Conservation (phyloP, 2,888 invertebrate species). For the Drosophila formosana region DNA sequence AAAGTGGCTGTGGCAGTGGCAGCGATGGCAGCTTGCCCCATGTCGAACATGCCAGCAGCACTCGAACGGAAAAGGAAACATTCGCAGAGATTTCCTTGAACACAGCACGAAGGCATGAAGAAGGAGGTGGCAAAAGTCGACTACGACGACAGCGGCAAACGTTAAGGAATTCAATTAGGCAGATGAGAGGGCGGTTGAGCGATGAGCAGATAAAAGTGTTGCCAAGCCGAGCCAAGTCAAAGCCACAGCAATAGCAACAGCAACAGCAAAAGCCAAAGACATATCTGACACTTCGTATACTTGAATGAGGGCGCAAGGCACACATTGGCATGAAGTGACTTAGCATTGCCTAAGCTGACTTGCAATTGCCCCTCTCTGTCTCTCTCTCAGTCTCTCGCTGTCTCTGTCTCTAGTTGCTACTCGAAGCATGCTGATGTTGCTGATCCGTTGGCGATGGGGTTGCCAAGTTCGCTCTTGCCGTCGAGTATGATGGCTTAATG, state of each 20-base stretch:
- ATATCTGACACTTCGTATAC: slow-evolving; percentile 76
- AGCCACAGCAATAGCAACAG: slow-evolving; percentile 25
- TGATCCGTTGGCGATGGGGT: slow-evolving; percentile 64
- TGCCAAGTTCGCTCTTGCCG: slow-evolving; percentile 47
- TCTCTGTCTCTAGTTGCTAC: neutral
- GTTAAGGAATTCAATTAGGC: slow-evolving; percentile 80
- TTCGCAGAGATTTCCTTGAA: slow-evolving; percentile 72
- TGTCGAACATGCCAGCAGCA: slow-evolving; percentile 66
- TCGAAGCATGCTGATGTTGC: slow-evolving; percentile 59
- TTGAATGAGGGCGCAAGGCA: slow-evolving; percentile 42
- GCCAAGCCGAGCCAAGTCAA: slow-evolving; percentile 57
- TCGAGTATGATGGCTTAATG: slow-evolving; percentile 64
- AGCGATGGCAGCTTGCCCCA: slow-evolving; percentile 44
- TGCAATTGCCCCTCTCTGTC: slow-evolving; percentile 32
- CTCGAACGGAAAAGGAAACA: slow-evolving; percentile 75
- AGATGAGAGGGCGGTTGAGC: slow-evolving; percentile 65
- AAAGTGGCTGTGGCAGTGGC: slow-evolving; percentile 56
- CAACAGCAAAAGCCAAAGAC: slow-evolving; percentile 50
- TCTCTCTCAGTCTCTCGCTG: neutral
- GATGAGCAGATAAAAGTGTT: slow-evolving; percentile 71
- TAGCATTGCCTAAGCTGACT: slow-evolving; percentile 58
- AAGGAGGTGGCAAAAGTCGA: slow-evolving; percentile 4
- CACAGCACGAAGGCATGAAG: slow-evolving; percentile 21
- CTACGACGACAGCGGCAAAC: slow-evolving; percentile 10
- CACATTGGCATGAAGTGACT: slow-evolving; percentile 63